Base-by-base conservation (phyloP, 1,140 invertebrate species). In the Phortica variegata region DNA sequence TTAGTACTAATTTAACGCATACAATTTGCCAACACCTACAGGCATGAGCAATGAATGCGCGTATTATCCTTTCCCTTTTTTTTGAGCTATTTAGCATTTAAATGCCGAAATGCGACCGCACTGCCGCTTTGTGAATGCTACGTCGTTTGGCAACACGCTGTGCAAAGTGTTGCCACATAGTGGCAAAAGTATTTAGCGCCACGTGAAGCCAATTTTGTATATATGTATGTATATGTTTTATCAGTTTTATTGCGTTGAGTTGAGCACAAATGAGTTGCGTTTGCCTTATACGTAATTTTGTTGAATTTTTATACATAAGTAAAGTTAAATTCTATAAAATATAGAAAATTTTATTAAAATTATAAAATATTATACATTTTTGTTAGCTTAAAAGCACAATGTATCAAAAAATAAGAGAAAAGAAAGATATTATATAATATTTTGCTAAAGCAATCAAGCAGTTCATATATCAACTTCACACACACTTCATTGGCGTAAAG, bases 121-220 rank as follows among this genome's bases (percentile, higher is more conserved):
- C 8, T 19, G 18, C 6, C 36, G 29, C 13, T 48, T 54, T 43
- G 41, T 43, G 23, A 26, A 5, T 13, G 12, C 13, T 32, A 16
- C 39, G 36, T 36, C 17, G 17, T 18, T 1, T 12, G 12, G 21
- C 31, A 13, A 43, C 31, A 17, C 42, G 31, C 31, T 12, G 42
- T 32, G 52, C 52, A 33, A 38, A 43, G 13, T 20, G 43, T 33
- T n/a, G n/a, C 49, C 36, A 20, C 16, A 15, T 10, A n/a, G 18
- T 16, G 20, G 29, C 21, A 41, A 53, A 56, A 53, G 52, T 53
- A 56, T 56, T 29, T 50, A 40, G 33, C 52, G 47, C 50, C 49
- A 52, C 56, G 56, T 57, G 48, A 61, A 54, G 59, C 33, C 62
- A 60, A 58, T 60, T 55, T 56, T 48, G n/a, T n/a, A n/a, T n/a